These are phyloP conservation scores for Paralvinella palmiformis DNA, from an alignment of 1,140 invertebrate species.

Conservation along the genomic window DNA sequence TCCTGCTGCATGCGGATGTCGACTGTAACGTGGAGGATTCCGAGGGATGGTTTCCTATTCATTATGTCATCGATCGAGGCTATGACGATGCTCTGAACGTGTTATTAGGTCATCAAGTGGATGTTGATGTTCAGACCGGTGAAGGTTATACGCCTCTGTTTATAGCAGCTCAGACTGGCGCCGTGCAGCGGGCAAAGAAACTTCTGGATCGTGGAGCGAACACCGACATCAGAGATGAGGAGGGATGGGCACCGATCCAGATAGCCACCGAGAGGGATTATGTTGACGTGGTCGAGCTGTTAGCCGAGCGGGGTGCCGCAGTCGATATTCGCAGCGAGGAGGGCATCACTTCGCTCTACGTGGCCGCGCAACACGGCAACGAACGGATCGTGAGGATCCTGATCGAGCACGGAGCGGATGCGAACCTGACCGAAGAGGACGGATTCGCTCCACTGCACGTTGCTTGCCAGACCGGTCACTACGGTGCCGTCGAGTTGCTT, in stretches of 20 bases:
- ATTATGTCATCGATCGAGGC: constrained; percentile 13
- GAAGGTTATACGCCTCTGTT: constrained; percentile 20
- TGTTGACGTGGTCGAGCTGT: constrained; percentile 9
- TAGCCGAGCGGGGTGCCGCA: not conserved
- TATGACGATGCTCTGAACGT: not conserved
- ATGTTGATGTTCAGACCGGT: constrained; percentile 12
- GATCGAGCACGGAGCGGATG: constrained; percentile 5
- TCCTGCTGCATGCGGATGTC: constrained; percentile 18
- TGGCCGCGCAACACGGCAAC: constrained; percentile 8
- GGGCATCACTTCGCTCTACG: constrained; percentile 11
- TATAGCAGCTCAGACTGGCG: constrained; percentile 17
- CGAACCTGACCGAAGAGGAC: constrained; percentile 15
- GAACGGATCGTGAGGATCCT: constrained; percentile 2
- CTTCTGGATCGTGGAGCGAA: constrained; percentile 2
- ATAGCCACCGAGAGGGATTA: constrained; percentile 15
- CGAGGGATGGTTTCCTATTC: constrained; percentile 16
- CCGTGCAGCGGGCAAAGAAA: constrained; percentile 1
- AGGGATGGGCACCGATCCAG: constrained; percentile 20
- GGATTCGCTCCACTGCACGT: constrained; percentile 21
- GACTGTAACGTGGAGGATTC: constrained; percentile 13
- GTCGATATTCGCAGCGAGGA: constrained; percentile 15
- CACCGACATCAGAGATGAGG: constrained; percentile 8
- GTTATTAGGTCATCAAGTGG: constrained; percentile 1
- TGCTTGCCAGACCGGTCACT: constrained; percentile 41
- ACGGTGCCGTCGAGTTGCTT: constrained; percentile 51